These are phyloP conservation scores for Leguminivora glycinivorella DNA, from an alignment of 1,140 invertebrate species.

Conservation along the genomic window DNA sequence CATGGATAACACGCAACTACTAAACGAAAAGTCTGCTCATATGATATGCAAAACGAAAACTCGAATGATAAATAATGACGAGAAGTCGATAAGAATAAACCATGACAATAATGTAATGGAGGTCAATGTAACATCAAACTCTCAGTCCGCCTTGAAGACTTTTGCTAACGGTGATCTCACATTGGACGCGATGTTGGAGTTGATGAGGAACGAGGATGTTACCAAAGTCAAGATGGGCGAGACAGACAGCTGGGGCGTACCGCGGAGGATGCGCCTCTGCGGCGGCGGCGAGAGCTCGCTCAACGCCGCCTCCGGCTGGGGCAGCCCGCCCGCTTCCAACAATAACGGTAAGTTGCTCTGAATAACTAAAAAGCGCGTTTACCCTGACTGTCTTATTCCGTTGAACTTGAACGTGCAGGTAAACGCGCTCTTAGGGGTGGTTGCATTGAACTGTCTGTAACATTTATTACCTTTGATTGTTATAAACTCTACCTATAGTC, in stretches of 20 bases:
- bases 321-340: slow-evolving; percentile 84
- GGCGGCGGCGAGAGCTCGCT: slow-evolving; percentile 90
- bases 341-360: slow-evolving; percentile 68
- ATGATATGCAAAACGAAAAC: slow-evolving; percentile 71
- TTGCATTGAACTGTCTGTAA: no score
- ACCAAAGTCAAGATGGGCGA: slow-evolving; percentile 54
- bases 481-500: no score
- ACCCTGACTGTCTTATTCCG: background rate
- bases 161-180: slow-evolving; percentile 70
- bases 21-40: slow-evolving; percentile 71
- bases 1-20: slow-evolving; percentile 62
- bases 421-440: no score
- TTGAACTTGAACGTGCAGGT: no score
- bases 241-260: slow-evolving; percentile 81
- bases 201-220: slow-evolving; percentile 61
- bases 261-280: slow-evolving; percentile 81
- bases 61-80: slow-evolving; percentile 67
- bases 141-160: slow-evolving; percentile 48
- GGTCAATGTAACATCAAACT: slow-evolving; percentile 43
- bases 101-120: slow-evolving; percentile 74
- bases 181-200: slow-evolving; percentile 68
- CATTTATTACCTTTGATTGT: no score
- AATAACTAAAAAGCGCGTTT: background rate
- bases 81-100: slow-evolving; percentile 60
- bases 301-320: slow-evolving; percentile 87